Base-by-base conservation (phyloP, 2,888 invertebrate genomes). In the Mythimna impura region DNA sequence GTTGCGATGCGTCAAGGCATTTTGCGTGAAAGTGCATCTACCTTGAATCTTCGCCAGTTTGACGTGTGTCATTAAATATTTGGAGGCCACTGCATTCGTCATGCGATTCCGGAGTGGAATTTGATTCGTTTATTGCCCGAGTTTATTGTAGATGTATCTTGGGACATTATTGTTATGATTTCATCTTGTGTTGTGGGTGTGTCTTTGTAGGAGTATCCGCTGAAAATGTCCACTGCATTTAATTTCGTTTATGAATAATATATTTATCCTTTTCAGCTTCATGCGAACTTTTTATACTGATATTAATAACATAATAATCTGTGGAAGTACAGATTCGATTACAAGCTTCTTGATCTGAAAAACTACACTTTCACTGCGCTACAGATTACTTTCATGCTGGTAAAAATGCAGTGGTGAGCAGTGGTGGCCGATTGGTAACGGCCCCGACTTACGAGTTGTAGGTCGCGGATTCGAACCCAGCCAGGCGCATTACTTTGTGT, bases 21-120 rank as follows among this genome's bases (percentile, higher is more conserved):
- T 8, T 55, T 60, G 73, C 67, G 83, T 84, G 87, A 89, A 90
- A 86, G 86, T 82, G 81, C 80, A 83, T 57, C 64, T 25, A 74
- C 76, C 85, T 86, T 87, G 84, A 80, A 72, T 72, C 65, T 65
- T 61, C 63, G 82, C 76, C 84, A 82, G 82, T 85, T 81, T 79
- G 83, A 81, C 83, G 80, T 76, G 73, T 80, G 61, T 57, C 34
- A 47, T 65, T 40, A 60, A 71, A 60, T 66, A 54, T 30, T 67
- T 67, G 25, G 60, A 65, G 83, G 83, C 22, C 65, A 67, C 36
- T 50, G 57, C 7, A 64, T 64, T 34, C 52, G n/a, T 47, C 30
- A n/a, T 58, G 57, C 54, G 63, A 70, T 61, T 73, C 54, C 61
- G 57, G 20, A 9, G 34, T 58, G 5, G 69, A 54, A 82, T 75